Evolutionary conservation across 2,113 vertebrate species (phyloP).

Genomic region (Lasiurus borealis): DNA sequence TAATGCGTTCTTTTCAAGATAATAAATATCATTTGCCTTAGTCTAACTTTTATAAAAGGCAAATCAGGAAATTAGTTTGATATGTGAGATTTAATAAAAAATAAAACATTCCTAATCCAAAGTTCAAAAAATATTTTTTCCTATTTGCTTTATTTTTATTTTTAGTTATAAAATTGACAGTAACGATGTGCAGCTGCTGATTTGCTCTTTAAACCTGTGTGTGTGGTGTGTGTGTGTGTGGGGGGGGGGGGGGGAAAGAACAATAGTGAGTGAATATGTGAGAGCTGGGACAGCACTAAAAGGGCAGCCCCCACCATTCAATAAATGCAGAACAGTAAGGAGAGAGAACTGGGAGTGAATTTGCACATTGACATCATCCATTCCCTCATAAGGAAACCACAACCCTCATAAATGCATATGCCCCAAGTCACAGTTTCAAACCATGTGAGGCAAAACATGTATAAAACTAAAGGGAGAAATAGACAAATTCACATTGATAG

Average conservation of each 20-base stretch:
- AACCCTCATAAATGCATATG: neutral
- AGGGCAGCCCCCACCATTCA: neutral
- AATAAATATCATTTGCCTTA: neutral
- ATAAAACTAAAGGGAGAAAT: neutral
- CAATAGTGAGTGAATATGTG: neutral
- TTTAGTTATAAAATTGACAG: constrained; percentile 33
- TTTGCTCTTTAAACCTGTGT: constrained; percentile 1
- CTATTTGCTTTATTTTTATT: neutral
- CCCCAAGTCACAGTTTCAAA: neutral
- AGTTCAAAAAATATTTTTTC: neutral
- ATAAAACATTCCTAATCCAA: neutral
- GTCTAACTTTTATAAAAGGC: constrained; percentile 10
- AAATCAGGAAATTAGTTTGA: neutral
- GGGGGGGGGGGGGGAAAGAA: neutral
- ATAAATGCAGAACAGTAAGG: neutral
- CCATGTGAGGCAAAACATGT: neutral
- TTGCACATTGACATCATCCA: neutral
- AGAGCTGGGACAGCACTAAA: neutral
- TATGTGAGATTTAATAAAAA: neutral
- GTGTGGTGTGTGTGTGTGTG: neutral
- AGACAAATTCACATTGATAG: neutral
- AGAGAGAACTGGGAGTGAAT: neutral
- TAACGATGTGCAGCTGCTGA: neutral
- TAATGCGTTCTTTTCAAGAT: constrained; percentile 4
- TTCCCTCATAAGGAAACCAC: neutral